Evolutionary conservation across 1,140 invertebrate genomes (phyloP).

Genomic region (Meloidogyne exigua): DNA sequence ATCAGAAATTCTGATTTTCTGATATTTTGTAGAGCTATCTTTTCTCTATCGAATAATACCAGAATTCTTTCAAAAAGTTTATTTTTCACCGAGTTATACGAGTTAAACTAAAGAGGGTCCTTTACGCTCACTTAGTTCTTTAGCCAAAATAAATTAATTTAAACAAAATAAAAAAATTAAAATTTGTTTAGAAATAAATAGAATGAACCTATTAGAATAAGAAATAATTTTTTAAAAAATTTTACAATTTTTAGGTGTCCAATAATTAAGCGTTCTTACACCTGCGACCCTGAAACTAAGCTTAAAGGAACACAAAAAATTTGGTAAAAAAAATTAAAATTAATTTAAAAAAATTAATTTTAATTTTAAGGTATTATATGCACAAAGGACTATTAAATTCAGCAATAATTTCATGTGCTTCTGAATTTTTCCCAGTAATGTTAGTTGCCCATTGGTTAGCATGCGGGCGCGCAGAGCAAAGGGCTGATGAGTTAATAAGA

Average conservation of each 20-base stretch:
- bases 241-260: slow-evolving; percentile 42
- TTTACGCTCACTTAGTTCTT: too few species aligned
- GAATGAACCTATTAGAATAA: too few species aligned
- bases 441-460: slow-evolving; percentile 62
- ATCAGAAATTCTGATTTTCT: too few species aligned
- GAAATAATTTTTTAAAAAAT: background rate
- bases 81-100: too few species aligned
- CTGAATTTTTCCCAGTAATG: slow-evolving; percentile 63
- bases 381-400: slow-evolving; percentile 60
- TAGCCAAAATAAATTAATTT: too few species aligned
- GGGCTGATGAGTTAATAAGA: slow-evolving; percentile 56
- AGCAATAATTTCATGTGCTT: slow-evolving; percentile 62
- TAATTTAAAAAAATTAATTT: slow-evolving; percentile 15
- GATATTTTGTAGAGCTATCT: too few species aligned
- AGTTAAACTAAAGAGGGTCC: too few species aligned
- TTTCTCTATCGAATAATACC: too few species aligned
- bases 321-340: slow-evolving; percentile 34
- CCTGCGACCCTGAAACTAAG: slow-evolving; percentile 52
- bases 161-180: too few species aligned
- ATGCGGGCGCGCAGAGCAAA: slow-evolving; percentile 61
- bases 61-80: too few species aligned
- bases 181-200: too few species aligned
- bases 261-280: slow-evolving; percentile 53
- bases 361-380: slow-evolving; percentile 53
- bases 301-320: slow-evolving; percentile 61